A percentile compares a stretch with the other conserved stretches of the same genome.
These are phyloP conservation scores for Micropterix aruncella DNA, from an alignment of 2,888 invertebrate genomes.

Conservation along the genomic window DNA sequence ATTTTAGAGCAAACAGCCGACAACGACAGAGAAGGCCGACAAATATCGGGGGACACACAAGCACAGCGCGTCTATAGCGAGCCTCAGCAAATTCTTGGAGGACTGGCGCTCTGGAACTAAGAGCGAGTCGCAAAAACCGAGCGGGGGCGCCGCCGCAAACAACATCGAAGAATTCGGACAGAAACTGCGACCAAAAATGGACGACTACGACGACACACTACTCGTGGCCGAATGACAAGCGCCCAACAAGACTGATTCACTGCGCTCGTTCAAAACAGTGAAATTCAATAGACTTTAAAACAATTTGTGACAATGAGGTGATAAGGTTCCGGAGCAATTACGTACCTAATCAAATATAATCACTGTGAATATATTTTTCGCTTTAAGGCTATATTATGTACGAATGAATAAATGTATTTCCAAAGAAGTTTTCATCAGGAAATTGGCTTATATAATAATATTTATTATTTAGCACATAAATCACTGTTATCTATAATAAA, in stretches of 20 bases:
- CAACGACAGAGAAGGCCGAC: not conserved
- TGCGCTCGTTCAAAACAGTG: too few relatives aligned
- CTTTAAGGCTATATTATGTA: too few relatives aligned
- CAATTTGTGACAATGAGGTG: too few relatives aligned
- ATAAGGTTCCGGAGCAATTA: too few relatives aligned
- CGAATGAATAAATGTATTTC: too few relatives aligned
- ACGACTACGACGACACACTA: not conserved
- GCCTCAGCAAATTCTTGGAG: slow-evolving; percentile 9
- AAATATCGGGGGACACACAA: not conserved
- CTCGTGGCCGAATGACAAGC: not conserved
- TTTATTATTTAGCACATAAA: too few relatives aligned
- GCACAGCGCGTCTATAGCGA: slow-evolving; percentile 9
- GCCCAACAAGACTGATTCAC: not conserved
- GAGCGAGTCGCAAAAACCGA: slow-evolving; percentile 1
- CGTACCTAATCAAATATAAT: too few relatives aligned
- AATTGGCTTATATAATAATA: too few relatives aligned
- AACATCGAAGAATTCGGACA: slow-evolving; percentile 8
- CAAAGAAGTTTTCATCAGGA: too few relatives aligned
- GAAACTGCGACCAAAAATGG: slow-evolving; percentile 9
- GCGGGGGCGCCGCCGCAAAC: slow-evolving; percentile 1
- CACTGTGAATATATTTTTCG: too few relatives aligned
- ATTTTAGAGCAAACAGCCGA: not conserved
- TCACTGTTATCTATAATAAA: too few relatives aligned
- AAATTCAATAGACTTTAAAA: too few relatives aligned
- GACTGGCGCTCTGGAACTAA: slow-evolving; percentile 12